These are phyloP conservation scores for Dipodomys merriami DNA, from an alignment of 2,113 vertebrate genomes.

Conservation along the genomic window DNA sequence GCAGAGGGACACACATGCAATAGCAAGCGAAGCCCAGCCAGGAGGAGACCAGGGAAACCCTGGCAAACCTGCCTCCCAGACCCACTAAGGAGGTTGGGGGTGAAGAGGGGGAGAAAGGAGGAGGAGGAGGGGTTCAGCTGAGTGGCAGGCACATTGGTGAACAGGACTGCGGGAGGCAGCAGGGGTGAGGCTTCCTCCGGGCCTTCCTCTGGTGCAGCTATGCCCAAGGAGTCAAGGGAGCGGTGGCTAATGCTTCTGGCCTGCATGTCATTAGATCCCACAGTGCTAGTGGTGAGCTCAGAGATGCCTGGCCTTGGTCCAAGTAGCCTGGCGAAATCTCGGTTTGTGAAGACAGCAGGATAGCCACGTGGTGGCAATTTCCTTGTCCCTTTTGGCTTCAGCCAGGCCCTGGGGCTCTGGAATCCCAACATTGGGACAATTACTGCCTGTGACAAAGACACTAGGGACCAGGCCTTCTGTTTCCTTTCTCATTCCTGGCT, in stretches of 20 bases:
- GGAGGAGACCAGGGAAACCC: accelerated
- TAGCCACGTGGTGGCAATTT: constrained; percentile 73
- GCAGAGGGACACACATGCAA: background rate
- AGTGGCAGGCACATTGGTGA: background rate
- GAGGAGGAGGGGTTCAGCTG: accelerated
- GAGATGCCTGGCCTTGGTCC: constrained; percentile 69
- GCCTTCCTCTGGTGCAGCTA: accelerated
- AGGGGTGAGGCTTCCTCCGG: accelerated
- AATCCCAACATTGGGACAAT: constrained; percentile 36
- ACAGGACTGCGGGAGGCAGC: accelerated
- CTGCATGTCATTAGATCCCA: constrained; percentile 48
- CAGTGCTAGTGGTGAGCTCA: constrained; percentile 60
- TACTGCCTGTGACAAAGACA: constrained; percentile 15
- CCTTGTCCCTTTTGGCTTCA: constrained; percentile 52
- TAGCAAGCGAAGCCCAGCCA: accelerated
- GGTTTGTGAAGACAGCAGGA: constrained; percentile 78
- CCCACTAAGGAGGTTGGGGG: too few relatives aligned
- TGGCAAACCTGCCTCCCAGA: accelerated
- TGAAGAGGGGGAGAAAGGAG: too few relatives aligned
- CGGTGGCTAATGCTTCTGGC: too few relatives aligned
- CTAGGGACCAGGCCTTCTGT: accelerated
- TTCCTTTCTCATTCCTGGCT: background rate
- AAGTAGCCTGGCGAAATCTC: constrained; percentile 77
- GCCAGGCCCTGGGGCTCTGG: accelerated
- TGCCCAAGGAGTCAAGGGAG: too few relatives aligned